Conservation (phyloP, 2,888 invertebrate species). For the Argyresthia albistria region DNA sequence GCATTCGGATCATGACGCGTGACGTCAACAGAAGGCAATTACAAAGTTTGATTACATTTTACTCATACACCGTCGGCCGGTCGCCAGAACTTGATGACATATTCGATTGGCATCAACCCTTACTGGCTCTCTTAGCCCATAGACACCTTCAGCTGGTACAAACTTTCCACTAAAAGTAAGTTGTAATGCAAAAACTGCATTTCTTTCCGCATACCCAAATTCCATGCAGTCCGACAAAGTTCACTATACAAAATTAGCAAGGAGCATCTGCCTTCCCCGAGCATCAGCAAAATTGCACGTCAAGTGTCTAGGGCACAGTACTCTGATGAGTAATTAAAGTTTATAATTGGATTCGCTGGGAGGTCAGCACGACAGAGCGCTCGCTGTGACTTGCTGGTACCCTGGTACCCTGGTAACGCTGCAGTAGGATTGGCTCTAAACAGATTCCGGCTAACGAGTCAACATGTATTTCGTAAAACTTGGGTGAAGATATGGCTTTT, state of each 20-base stretch:
- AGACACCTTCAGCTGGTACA: too few species aligned
- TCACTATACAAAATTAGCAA: slow-evolving; percentile 1
- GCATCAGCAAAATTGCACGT: slow-evolving; percentile 3
- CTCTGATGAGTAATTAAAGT: slow-evolving; percentile 38
- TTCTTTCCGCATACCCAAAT: too few species aligned
- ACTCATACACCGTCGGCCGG: too few species aligned
- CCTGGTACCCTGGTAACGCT: slow-evolving; percentile 7
- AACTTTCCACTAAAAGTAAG: too few species aligned
- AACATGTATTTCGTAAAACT: too few species aligned
- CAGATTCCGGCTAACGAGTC: too few species aligned
- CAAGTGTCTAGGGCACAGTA: slow-evolving; percentile 1
- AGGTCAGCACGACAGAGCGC: slow-evolving; percentile 17
- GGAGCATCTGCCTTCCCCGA: neutral
- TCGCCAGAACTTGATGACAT: neutral
- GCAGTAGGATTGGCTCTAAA: too few species aligned
- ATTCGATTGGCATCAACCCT: neutral
- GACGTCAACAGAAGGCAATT: slow-evolving; percentile 1
- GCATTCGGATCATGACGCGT: neutral
- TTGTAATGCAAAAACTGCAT: too few species aligned
- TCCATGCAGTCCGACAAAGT: neutral
- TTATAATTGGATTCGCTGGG: slow-evolving; percentile 33
- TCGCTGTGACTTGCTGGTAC: slow-evolving; percentile 9
- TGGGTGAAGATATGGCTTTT: too few species aligned
- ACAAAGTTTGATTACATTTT: slow-evolving; percentile 4
- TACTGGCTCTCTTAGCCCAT: too few species aligned